These are phyloP conservation scores for Drosophila paramelanica DNA, from an alignment of 2,888 invertebrate species.

Conservation along the genomic window DNA sequence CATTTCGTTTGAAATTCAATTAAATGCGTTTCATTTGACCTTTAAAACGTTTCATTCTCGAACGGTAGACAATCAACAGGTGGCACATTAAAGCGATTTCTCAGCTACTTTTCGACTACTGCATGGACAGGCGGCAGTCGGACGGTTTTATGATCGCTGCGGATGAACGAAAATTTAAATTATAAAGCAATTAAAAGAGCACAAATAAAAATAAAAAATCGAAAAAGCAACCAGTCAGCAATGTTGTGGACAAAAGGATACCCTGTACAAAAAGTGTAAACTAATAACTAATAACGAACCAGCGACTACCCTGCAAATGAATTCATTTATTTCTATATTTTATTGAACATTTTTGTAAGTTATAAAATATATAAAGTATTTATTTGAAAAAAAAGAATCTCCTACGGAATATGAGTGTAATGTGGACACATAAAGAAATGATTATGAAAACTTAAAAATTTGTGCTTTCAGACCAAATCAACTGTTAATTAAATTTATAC, in stretches of 20 bases:
- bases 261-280: background rate
- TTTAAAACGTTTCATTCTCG: constrained; percentile 57
- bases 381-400: too few species aligned
- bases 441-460: background rate
- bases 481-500: too few species aligned
- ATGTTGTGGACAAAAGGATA: background rate
- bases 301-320: too few species aligned
- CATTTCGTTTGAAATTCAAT: constrained; percentile 79
- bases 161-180: constrained; percentile 73
- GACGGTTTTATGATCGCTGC: constrained; percentile 43
- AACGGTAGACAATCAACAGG: constrained; percentile 40
- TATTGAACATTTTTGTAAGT: too few species aligned
- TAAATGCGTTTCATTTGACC: constrained; percentile 62
- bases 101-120: constrained; percentile 55
- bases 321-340: too few species aligned
- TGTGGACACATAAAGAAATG: background rate
- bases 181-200: constrained; percentile 74
- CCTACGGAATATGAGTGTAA: background rate
- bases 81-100: constrained; percentile 50
- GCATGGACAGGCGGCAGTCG: constrained; percentile 47
- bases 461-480: background rate
- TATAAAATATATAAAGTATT: too few species aligned
- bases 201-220: constrained; percentile 33
- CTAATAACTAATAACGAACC: too few species aligned
- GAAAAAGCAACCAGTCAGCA: background rate